Base-by-base conservation (phyloP, 2,113 vertebrate species). In the Mohoua ochrocephala region DNA sequence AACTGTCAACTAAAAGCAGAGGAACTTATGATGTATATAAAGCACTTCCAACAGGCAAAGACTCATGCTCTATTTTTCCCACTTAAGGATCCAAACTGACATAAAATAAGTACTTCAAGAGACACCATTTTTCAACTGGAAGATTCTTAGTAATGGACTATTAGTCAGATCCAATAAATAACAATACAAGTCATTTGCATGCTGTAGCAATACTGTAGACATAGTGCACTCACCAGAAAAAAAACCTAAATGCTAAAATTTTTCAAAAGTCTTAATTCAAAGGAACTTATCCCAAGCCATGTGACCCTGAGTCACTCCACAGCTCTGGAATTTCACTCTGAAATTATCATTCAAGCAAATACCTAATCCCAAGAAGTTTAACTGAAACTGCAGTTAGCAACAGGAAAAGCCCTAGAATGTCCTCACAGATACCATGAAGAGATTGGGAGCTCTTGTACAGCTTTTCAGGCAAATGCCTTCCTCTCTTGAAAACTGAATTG, bases 141-240 rank as follows among this genome's bases (percentile, higher is more conserved):
- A 87, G 70, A 56, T 61, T 90, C 61, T 80, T 85, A 57, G 59
- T 61, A 70, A 70, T n/a, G 37, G 37, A 56, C 49, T 87, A 49
- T 75, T 91, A 92, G 37, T 84, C 50, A 91, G 15, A 79, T 65
- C 18, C 10, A 73, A 83, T 89, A 96, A 91, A 93, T 89, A 93
- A 91, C 33, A 89, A 41, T 71, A 84, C 39, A 11, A 65, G 45
- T 82, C 4, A 69, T 85, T 89, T 57, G n/a, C 18, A 49, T 69
- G 49, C 24, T 33, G 7, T 56, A 44, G 20, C 8, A 68, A 5
- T 31, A 20, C 7, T 54, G 22, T 4, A 78, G 35, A 49, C 28
- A 77, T 14, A 45, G 18, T 21, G 23, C 31, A 42, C 27, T 60
- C 52, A 71, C 13, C 4, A 59, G 24, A 44, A 79, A 78, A 73